Evolutionary conservation across 92 coral and sea anemone genomes (phyloP), one percentile per base, ranked within the genome.

Genomic region (Galaxea fascicularis): DNA sequence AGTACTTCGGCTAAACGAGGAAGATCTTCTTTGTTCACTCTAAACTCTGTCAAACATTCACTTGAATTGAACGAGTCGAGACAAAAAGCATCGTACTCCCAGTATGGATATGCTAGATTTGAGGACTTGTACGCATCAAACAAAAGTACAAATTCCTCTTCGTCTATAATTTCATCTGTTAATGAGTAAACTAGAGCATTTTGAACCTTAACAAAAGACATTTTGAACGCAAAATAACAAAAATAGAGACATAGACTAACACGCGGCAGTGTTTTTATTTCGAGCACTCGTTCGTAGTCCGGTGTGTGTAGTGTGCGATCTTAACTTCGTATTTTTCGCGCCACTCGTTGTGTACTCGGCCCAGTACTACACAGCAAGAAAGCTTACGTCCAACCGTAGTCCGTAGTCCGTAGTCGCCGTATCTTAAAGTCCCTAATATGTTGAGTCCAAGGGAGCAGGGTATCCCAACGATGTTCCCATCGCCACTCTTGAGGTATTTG

Each of bases 121-220:
- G 13, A 70, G 11, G 86, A 85, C 18, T 83, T 71, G 47, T 64
- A 85, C 1, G 85, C 83, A 67, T 90, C 58, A 79, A 73, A 85
- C 84, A 90, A 53, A 41, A 86, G 65, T 31, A 90, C 70, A 63
- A 90, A 90, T 53, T 90, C 90, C 12, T 85, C 89, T 65, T 89
- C 89, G 44, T 85, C 89, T 29, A 79, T 72, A 4, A 71, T 30
- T 22, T 58, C 78, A 49, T 85, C 90, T 16, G 73, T 86, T 68
- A 85, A 71, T 15, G 72, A 11, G 54, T 73, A 80, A 60, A 89
- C 58, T 11, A 89, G 79, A 15, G 85, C 28, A 89, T 89, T 29
- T 71, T 78, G 78, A 52, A 89, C 89, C 68, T 84, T 85, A 73
- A 45, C 30, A 60, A 89, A 89, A 71, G 87, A 83, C 82, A 89